Conservation (phyloP, 1,140 invertebrate species). For the Portunus trituberculatus region DNA sequence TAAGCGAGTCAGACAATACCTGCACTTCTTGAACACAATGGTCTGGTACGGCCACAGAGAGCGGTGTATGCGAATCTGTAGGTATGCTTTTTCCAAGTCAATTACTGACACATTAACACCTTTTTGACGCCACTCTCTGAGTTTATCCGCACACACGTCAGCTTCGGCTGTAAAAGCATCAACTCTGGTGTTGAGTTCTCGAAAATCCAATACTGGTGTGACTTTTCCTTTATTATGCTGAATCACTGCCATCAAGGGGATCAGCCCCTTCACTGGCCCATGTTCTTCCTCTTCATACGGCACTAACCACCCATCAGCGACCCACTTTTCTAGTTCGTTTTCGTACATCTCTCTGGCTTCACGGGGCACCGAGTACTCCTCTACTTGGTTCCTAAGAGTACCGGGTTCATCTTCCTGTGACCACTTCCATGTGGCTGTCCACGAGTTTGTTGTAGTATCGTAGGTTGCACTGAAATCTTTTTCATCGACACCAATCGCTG, state of each 20-base stretch:
- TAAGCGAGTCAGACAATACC: neutral
- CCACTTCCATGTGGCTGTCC: constrained; percentile 14
- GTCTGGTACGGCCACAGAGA: neutral
- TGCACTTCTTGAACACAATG: neutral
- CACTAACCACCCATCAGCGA: neutral
- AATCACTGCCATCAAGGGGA: neutral
- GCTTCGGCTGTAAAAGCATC: neutral
- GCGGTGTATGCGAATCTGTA: neutral
- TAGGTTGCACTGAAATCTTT: too few relatives aligned
- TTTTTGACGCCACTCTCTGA: neutral
- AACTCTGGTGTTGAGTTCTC: neutral
- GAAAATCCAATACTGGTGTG: neutral
- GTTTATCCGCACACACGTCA: neutral
- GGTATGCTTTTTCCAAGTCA: constrained; percentile 18
- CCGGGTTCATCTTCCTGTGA: neutral
- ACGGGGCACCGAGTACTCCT: neutral
- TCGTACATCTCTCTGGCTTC: neutral
- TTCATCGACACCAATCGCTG: neutral
- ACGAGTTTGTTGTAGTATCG: neutral
- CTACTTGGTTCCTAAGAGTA: neutral
- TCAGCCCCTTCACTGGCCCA: constrained; percentile 27
- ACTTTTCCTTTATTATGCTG: constrained; percentile 13
- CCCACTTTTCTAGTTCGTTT: neutral
- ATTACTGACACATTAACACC: constrained; percentile 25
- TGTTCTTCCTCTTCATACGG: neutral